phyloP scores from a whole-genome alignment of 2,113 vertebrate species.

The Amazona guildingii region DNA sequence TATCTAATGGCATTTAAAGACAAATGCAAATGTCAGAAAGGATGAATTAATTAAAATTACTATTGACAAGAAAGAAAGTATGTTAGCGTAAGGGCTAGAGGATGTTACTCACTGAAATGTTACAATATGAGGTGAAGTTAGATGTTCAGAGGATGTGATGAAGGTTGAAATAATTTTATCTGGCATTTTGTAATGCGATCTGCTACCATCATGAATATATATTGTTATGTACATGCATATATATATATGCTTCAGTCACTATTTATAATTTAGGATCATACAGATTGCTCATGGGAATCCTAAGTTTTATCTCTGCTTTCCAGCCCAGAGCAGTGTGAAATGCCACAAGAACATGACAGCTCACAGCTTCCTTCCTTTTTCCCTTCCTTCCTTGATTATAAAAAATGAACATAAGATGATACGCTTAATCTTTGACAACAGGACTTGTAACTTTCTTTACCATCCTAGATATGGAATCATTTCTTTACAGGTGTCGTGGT shows the following conservation, averaged over 20 bases:
- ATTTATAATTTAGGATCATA: background rate
- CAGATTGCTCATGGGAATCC: background rate
- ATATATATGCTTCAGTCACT: background rate
- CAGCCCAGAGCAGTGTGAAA: background rate
- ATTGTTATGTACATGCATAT: background rate
- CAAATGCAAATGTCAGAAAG: constrained; percentile 82
- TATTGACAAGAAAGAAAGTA: constrained; percentile 60
- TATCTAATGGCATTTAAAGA: constrained; percentile 83
- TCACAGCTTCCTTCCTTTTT: background rate
- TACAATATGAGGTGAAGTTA: constrained; percentile 50
- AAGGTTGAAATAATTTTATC: constrained; percentile 28
- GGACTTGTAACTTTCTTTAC: background rate
- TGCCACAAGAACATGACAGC: background rate
- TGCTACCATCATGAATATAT: background rate
- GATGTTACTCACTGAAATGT: constrained; percentile 68
- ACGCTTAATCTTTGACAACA: background rate
- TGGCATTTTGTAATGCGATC: background rate
- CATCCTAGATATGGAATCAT: background rate
- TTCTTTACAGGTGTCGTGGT: background rate
- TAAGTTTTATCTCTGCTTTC: background rate
- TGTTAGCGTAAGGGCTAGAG: constrained; percentile 41
- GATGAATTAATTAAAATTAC: constrained; percentile 79
- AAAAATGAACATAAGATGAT: background rate
- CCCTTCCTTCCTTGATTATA: background rate
- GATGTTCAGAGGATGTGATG: background rate